Evolutionary conservation across 64 coral and sea anemone species (phyloP), one percentile per base, ranked within the genome.

Genomic region (Dendronephthya gigantea): DNA sequence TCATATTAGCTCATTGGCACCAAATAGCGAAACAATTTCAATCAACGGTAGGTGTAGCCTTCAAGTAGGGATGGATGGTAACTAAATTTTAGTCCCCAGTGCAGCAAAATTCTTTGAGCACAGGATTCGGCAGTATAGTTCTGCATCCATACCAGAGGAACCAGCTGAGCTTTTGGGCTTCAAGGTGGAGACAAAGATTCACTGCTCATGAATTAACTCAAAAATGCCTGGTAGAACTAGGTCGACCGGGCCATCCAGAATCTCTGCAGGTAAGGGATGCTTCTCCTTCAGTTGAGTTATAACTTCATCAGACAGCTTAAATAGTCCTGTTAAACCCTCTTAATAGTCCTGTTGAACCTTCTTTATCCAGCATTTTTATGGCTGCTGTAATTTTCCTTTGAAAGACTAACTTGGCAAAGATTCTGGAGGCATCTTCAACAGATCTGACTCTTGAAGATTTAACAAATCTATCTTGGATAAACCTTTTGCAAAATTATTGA

Each of bases 401-500:
- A 66, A 92, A 83, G 68, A 92, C 86, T 31, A 92, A 88, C 79
- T 88, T 88, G 39, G 88, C 91, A 83, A 93, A 93, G 23, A 68
- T 43, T 87, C 49, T 90, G 65, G 88, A 93, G 19, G 89, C 87
- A 62, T 89, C 88, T 87, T 86, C 84, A 83, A 87, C 69, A 28
- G 91, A 93, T 89, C 28, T 93, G 72, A 76, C 87, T 55, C 82
- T 90, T 85, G 86, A 89, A 32, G 88, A 89, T 37, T 70, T 89
- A 37, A 86, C 86, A 89, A 93, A 90, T 45, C 82, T 93, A 28
- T 88, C 88, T 86, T 90, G 92, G 84, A 93, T 93, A 82, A 93
- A 93, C 90, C 81, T 91, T 91, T 87, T 85, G 90, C 36, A 88
- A 49, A 85, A 86, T 89, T 47, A 89, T 35, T 13, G 91, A 86